Evolutionary conservation across 2,888 invertebrate genomes (phyloP).

Genomic region (Thymelicus acteon): DNA sequence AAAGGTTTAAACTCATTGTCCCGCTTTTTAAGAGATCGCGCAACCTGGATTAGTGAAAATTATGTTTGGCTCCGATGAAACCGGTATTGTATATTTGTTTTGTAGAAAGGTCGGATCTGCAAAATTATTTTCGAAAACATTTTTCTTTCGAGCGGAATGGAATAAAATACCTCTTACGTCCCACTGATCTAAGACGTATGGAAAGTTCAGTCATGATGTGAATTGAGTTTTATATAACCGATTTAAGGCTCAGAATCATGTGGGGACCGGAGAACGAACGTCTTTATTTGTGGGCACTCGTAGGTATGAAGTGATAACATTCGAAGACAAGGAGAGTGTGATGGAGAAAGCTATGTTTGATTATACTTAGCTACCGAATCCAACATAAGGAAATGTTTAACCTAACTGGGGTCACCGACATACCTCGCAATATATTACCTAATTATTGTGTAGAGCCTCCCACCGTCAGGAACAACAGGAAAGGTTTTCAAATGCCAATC

Average conservation of each 20-base stretch:
- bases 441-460: neutral
- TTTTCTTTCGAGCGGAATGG: too few species aligned
- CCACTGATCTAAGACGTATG: too few species aligned
- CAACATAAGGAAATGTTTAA: neutral
- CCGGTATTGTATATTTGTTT: slow-evolving; percentile 3
- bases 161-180: too few species aligned
- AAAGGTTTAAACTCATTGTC: slow-evolving; percentile 34
- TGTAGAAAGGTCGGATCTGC: neutral
- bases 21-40: slow-evolving; percentile 19
- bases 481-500: too few species aligned
- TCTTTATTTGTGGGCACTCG: neutral
- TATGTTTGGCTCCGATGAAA: neutral
- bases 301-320: neutral
- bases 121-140: too few species aligned
- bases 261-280: neutral
- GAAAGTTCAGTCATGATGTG: too few species aligned
- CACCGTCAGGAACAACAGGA: too few species aligned
- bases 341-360: neutral
- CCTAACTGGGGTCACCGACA: neutral
- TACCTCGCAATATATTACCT: neutral
- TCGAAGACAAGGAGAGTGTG: neutral
- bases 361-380: neutral
- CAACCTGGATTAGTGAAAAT: neutral
- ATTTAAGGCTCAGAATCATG: neutral
- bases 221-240: neutral